phyloP scores from a whole-genome alignment of 2,888 invertebrate species.

The Stramonita haemastoma region DNA sequence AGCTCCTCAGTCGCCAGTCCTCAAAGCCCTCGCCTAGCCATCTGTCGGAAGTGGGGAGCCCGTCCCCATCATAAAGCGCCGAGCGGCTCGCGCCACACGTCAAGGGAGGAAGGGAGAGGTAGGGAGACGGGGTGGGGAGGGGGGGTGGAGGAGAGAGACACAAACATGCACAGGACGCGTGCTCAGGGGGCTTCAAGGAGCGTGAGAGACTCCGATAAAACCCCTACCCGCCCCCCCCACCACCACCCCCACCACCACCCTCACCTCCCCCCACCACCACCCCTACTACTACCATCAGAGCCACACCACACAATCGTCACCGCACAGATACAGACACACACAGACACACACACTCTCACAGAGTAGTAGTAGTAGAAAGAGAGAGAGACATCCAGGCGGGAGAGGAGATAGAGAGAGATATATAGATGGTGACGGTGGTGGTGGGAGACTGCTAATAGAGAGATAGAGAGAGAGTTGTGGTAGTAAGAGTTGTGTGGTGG shows the following conservation, averaged over 20 bases:
- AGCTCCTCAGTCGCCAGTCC: too few relatives aligned
- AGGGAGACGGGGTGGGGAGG: too few relatives aligned
- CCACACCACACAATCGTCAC: too few relatives aligned
- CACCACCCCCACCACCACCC: too few relatives aligned
- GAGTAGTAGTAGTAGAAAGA: neutral
- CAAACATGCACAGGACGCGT: neutral
- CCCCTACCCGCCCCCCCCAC: neutral
- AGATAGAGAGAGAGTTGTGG: neutral
- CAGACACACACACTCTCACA: neutral
- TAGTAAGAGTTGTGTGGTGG: neutral
- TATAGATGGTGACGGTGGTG: neutral
- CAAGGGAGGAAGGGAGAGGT: too few relatives aligned
- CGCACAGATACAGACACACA: neutral
- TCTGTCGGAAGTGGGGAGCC: neutral
- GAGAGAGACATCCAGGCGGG: neutral
- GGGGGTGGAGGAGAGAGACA: neutral
- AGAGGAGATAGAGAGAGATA: neutral
- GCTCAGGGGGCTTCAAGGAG: neutral
- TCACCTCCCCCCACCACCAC: neutral
- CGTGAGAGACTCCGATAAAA: conserved; percentile 14
- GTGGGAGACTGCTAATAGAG: neutral
- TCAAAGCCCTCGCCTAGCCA: neutral
- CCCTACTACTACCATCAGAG: too few relatives aligned
- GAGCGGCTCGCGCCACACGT: neutral
- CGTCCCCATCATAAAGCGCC: neutral